Percentiles rank a stretch among this genome's conserved stretches.
Conservation (phyloP, 2,888 invertebrate species). For the Spatulosminthurus flaviceps region DNA sequence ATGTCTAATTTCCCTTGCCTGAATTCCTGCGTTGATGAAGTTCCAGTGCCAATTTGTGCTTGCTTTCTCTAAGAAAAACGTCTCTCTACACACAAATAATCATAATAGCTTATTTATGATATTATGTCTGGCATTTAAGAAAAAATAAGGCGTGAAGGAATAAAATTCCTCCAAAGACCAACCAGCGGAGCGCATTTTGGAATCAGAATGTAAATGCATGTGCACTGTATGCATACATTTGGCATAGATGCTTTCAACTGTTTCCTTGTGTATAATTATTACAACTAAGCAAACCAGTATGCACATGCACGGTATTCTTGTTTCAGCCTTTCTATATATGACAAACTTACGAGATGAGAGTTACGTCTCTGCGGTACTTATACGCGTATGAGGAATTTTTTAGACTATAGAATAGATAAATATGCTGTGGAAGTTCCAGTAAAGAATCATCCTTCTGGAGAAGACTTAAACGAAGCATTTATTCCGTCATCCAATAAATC, state of each 20-base stretch:
- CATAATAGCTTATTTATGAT: constrained; percentile 23
- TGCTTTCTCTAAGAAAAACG: not conserved
- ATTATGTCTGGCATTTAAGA: constrained; percentile 1
- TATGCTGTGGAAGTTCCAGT: no score
- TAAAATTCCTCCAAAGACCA: not conserved
- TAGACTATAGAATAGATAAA: no score
- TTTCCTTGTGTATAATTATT: no score
- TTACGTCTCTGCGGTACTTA: no score
- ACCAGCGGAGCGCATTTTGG: not conserved
- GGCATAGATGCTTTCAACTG: no score
- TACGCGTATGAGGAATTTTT: no score
- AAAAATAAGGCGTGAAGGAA: constrained; percentile 12
- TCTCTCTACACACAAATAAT: constrained; percentile 8
- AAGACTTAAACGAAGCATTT: not conserved
- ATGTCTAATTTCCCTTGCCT: constrained; percentile 47
- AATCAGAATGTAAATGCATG: not conserved
- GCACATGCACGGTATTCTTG: no score
- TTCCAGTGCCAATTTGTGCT: constrained; percentile 47
- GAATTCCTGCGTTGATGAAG: constrained; percentile 46
- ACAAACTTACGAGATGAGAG: no score
- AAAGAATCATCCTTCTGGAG: no score
- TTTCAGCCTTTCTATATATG: no score
- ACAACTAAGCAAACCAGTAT: no score
- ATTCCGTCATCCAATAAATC: not conserved
- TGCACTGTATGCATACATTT: not conserved